phyloP scores from a whole-genome alignment of 1,140 invertebrate species.

The Diorhabda elongata region DNA sequence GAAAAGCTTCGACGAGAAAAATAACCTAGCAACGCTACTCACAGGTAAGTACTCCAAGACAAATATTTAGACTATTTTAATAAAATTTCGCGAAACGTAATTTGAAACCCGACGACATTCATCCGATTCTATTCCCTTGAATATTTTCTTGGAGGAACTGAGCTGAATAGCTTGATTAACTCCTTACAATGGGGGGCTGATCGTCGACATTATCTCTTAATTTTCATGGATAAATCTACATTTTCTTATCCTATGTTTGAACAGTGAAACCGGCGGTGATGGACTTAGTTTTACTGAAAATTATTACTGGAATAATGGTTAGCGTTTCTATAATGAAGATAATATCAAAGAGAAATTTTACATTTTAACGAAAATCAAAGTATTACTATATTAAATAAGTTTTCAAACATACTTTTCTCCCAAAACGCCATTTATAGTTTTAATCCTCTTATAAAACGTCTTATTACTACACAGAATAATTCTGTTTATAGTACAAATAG shows the following conservation, averaged over 20 bases:
- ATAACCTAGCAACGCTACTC: background rate
- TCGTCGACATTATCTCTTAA: conserved; percentile 7
- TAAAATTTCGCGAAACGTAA: background rate
- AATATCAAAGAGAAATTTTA: too few relatives aligned
- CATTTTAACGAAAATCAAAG: too few relatives aligned
- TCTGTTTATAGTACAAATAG: too few relatives aligned
- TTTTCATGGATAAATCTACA: background rate
- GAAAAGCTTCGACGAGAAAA: background rate
- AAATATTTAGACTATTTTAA: background rate
- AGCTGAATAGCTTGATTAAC: conserved; percentile 8
- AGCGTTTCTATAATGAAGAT: too few relatives aligned
- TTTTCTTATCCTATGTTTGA: background rate
- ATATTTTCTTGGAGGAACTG: conserved; percentile 1
- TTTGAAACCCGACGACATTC: background rate
- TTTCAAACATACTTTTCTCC: too few relatives aligned
- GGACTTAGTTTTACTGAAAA: background rate
- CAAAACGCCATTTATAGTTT: too few relatives aligned
- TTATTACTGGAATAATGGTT: too few relatives aligned
- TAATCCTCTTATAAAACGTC: too few relatives aligned
- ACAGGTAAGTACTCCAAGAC: background rate
- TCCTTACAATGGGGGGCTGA: conserved; percentile 3
- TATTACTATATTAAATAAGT: too few relatives aligned
- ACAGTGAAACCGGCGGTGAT: background rate
- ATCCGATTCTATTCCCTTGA: conserved; percentile 8
- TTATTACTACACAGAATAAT: too few relatives aligned